These are phyloP conservation scores for Zaprionus africanus DNA, from an alignment of 1,140 invertebrate genomes.

Conservation along the genomic window DNA sequence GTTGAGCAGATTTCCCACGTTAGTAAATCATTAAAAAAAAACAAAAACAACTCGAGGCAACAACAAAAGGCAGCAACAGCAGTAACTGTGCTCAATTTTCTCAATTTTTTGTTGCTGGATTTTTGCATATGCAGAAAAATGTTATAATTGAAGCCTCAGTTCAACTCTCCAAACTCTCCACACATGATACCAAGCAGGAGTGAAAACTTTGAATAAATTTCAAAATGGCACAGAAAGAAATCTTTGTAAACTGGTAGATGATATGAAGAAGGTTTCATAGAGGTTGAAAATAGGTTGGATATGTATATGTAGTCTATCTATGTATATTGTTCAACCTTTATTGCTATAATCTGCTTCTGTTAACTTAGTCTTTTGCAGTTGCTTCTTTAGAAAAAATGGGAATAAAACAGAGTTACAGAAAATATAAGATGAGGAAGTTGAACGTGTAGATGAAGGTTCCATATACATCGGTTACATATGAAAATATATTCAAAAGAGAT, in stretches of 20 bases:
- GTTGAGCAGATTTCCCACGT: slow-evolving; percentile 68
- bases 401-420: too few species aligned
- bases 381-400: too few species aligned
- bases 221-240: background rate
- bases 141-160: slow-evolving; percentile 37
- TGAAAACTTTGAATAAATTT: background rate
- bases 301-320: background rate
- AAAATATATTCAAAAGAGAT: too few species aligned
- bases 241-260: background rate
- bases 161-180: slow-evolving; percentile 19
- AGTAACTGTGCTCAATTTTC: slow-evolving; percentile 29
- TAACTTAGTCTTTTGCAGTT: too few species aligned
- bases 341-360: too few species aligned
- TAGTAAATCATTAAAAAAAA: slow-evolving; percentile 77
- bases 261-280: background rate
- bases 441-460: too few species aligned
- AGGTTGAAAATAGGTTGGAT: background rate
- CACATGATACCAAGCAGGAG: background rate
- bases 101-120: slow-evolving; percentile 22
- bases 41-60: slow-evolving; percentile 60
- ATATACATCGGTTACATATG: too few species aligned
- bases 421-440: too few species aligned
- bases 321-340: too few species aligned
- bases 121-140: slow-evolving; percentile 46
- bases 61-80: slow-evolving; percentile 7